Conservation (phyloP, 2,113 vertebrate species). For the Poeciliopsis prolifica region DNA sequence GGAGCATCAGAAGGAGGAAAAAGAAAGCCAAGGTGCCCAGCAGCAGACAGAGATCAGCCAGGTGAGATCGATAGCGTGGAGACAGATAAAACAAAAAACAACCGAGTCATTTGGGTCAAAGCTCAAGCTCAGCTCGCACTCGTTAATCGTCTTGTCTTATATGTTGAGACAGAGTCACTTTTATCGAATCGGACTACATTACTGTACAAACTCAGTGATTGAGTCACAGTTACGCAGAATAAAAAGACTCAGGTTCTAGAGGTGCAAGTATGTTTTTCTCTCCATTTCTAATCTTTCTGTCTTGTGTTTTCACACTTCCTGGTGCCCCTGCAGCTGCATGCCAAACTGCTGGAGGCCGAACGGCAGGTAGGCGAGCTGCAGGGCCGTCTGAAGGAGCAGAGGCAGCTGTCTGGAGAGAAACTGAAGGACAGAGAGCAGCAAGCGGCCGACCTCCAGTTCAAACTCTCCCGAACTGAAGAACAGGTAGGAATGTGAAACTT, state of each 20-base stretch:
- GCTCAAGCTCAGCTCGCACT: too few species aligned
- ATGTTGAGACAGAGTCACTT: too few species aligned
- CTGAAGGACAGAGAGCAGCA: constrained; percentile 96
- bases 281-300: not conserved
- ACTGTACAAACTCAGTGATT: too few species aligned
- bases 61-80: constrained; percentile 72
- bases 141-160: too few species aligned
- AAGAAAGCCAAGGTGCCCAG: constrained; percentile 88
- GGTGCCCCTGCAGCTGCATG: constrained; percentile 82
- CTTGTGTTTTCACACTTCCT: not conserved
- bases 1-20: constrained; percentile 93
- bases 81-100: not conserved
- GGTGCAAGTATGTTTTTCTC: not conserved
- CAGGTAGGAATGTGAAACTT: constrained; percentile 79
- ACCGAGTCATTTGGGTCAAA: too few species aligned
- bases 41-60: constrained; percentile 93
- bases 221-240: too few species aligned
- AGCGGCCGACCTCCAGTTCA: constrained; percentile 92
- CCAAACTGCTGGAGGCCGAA: constrained; percentile 93
- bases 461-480: constrained; percentile 92
- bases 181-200: too few species aligned
- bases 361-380: constrained; percentile 93
- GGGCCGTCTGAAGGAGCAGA: constrained; percentile 96
- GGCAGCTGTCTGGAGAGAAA: constrained; percentile 96
- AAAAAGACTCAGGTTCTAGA: too few species aligned